Evolutionary conservation across 2,888 invertebrate species (phyloP), one percentile per base, ranked within the genome.

Genomic region (Rhagophthalmus giganteus): DNA sequence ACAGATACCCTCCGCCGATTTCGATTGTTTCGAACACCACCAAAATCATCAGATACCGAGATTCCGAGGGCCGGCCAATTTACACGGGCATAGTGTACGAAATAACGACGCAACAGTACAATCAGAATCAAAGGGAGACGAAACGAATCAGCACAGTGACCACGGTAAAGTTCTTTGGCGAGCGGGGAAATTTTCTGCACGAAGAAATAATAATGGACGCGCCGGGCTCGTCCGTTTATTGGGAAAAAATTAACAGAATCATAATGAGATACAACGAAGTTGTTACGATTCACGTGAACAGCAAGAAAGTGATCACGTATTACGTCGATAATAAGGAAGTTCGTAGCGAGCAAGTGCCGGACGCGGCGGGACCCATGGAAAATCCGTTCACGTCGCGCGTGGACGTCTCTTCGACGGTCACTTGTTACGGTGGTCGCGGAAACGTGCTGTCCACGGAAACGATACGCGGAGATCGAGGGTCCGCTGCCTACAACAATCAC

Each of bases 181-280:
- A 7, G 4, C 3, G 20, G 7, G 20, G 20, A 20, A 20, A 20
- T 20, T 27, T 39, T 14, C n/a, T 39, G 13, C 14, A 39, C 7
- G 25, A 39, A 15, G 8, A 26, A 39, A 39, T 25, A 39, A 28
- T 39, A 2, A 39, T 28, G 12, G 38, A 28, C n/a, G 28, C 28
- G 15, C 48, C 48, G 7, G 28, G 25, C 2, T 27, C 41, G 2
- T 1, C 28, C 7, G 24, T 7, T 13, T 48, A 41, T 14, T 48
- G 48, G 48, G 35, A 48, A 41, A 27, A 30, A 31, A 15, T 40
- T 40, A 31, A 39, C 14, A 39, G 16, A 28, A 6, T 27, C 5
- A 28, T 27, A 7, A n/a, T 39, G 7, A 28, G 25, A 13, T 10
- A 39, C 26, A 24, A 39, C 6, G 38, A 39, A 15, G 9, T 13